Conservation (phyloP, 2,797 vertebrate genomes). For the Manis javanica region DNA sequence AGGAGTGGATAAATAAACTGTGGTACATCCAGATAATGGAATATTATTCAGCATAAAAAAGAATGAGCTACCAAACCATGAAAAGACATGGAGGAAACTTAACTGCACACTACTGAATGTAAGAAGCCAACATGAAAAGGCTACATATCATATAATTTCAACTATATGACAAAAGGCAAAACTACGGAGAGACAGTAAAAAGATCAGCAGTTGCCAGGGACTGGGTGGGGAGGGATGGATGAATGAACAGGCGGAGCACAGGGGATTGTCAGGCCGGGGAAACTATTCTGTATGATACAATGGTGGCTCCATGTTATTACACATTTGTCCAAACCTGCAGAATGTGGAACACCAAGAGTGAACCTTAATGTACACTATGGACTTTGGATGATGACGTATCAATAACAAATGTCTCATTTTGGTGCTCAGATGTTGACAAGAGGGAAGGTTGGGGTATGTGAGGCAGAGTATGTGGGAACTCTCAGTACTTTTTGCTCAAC, state of each 20-base stretch:
- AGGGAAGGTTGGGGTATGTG: neutral
- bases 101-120: neutral
- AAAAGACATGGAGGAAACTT: constrained; percentile 10
- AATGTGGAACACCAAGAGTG: neutral
- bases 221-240: neutral
- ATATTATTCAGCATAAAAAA: neutral
- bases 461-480: neutral
- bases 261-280: neutral
- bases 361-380: neutral
- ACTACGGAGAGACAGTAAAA: neutral
- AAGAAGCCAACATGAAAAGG: neutral
- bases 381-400: neutral
- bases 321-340: neutral
- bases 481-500: neutral
- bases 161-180: neutral
- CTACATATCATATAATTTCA: neutral
- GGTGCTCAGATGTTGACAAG: accelerated
- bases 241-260: neutral
- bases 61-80: neutral
- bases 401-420: neutral
- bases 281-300: neutral
- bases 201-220: neutral
- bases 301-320: neutral
- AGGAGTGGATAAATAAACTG: neutral
- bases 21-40: neutral